Conservation (phyloP, 2,888 invertebrate species). For the Ophion costatus region DNA sequence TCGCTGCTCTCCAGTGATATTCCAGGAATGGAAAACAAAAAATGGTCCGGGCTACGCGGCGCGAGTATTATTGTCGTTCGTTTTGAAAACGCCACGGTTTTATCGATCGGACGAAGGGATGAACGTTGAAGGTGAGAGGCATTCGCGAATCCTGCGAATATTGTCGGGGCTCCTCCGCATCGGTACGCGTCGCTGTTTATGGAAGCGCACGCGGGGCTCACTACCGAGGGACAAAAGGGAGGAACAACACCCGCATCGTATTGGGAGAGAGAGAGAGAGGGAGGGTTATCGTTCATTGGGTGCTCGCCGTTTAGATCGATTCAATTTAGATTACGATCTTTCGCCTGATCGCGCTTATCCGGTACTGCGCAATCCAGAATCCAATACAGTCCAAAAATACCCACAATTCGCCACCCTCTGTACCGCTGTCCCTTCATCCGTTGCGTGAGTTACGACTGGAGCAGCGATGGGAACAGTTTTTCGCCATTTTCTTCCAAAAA, state of each 20-base stretch:
- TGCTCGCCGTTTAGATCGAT: constrained; percentile 66
- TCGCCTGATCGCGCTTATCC: constrained; percentile 40
- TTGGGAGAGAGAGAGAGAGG: constrained; percentile 55
- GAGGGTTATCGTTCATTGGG: constrained; percentile 36
- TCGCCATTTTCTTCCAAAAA: no score
- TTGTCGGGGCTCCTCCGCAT: constrained; percentile 51
- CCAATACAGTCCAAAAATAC: constrained; percentile 71
- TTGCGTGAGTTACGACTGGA: constrained; percentile 4
- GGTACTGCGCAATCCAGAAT: constrained; percentile 66
- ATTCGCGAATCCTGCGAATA: constrained; percentile 25
- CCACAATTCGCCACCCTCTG: constrained; percentile 55
- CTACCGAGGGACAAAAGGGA: constrained; percentile 35
- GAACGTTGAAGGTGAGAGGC: constrained; percentile 5
- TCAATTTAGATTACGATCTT: constrained; percentile 81
- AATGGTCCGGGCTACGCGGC: background rate
- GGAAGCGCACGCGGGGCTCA: constrained; percentile 65
- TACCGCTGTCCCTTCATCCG: background rate
- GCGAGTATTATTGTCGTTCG: constrained; percentile 23
- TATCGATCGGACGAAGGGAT: constrained; percentile 8
- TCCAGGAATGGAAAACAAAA: constrained; percentile 65
- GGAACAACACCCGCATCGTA: constrained; percentile 59
- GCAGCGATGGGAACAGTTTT: no score
- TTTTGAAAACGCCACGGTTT: constrained; percentile 27
- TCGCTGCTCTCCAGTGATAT: constrained; percentile 71
- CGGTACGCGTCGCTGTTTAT: constrained; percentile 68